Evolutionary conservation across 30 jellyfish, hydroid and myxozoan species (phyloP).

Genomic region (Hydra vulgaris): DNA sequence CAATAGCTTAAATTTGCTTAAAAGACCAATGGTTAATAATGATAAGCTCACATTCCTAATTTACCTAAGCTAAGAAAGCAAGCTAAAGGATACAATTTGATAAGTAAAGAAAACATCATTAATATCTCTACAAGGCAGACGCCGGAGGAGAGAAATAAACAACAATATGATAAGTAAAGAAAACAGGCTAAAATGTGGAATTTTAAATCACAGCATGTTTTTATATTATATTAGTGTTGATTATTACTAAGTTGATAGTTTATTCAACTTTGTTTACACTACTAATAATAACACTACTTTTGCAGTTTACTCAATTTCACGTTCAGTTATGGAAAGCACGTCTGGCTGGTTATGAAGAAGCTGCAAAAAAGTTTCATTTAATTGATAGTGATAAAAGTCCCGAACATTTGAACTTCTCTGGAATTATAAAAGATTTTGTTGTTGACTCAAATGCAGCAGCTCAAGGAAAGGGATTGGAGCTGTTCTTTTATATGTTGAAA

Average conservation of each 20-base stretch:
- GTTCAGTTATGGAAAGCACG: conserved; percentile 94
- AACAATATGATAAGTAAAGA: neutral
- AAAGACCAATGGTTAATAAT: neutral
- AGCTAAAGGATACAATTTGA: neutral
- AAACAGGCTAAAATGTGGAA: neutral
- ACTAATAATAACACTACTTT: neutral
- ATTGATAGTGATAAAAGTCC: conserved; percentile 56
- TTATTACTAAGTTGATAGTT: neutral
- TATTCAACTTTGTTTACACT: neutral
- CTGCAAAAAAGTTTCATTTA: conserved; percentile 71
- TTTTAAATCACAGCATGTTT: neutral
- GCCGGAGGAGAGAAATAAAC: too few species aligned
- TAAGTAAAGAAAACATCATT: too few species aligned
- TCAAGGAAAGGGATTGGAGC: conserved; percentile 92
- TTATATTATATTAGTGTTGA: neutral
- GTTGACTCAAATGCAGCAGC: conserved; percentile 95
- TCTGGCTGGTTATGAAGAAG: conserved; percentile 98
- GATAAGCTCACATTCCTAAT: neutral
- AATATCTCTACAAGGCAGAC: too few species aligned
- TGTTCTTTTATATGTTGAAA: conserved; percentile 61
- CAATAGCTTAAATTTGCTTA: neutral
- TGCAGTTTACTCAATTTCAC: neutral
- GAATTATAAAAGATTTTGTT: conserved; percentile 68
- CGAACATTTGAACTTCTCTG: conserved; percentile 62
- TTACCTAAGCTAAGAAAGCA: neutral